Evolutionary conservation across 2,797 vertebrate species (phyloP).

Genomic region (Helarctos malayanus): DNA sequence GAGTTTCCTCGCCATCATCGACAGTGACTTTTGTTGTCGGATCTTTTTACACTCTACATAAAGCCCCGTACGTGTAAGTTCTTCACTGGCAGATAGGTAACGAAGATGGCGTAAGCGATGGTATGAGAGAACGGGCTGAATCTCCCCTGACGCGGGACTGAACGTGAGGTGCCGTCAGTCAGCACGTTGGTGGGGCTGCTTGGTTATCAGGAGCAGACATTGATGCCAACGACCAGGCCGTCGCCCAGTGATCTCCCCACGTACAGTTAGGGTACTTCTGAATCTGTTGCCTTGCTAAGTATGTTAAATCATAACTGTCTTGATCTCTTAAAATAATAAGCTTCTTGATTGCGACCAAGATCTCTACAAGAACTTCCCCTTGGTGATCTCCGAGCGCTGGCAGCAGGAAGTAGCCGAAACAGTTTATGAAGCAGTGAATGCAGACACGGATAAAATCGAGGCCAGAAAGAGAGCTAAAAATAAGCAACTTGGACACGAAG

Average conservation of each 20-base stretch:
- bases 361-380: slow-evolving; percentile 98
- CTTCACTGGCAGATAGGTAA: neutral
- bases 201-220: neutral
- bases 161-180: fast-evolving
- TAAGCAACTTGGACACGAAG: slow-evolving; percentile 98
- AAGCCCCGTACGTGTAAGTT: neutral
- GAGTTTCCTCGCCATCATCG: neutral
- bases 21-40: neutral
- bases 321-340: slow-evolving; percentile 85
- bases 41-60: neutral
- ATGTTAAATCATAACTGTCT: neutral
- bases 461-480: slow-evolving; percentile 98
- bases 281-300: neutral
- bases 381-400: slow-evolving; percentile 99
- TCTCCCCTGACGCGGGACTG: fast-evolving
- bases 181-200: neutral
- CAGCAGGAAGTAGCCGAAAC: slow-evolving; percentile 99
- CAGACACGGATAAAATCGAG: slow-evolving; percentile 97
- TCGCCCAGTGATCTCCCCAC: fast-evolving
- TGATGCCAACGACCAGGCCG: fast-evolving
- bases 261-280: fast-evolving
- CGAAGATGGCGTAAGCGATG: neutral
- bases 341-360: slow-evolving; percentile 99
- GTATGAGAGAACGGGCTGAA: neutral
- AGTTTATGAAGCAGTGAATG: slow-evolving; percentile 97